Base-by-base conservation (phyloP, 2,888 invertebrate species). In the Steinernema scapterisci region DNA sequence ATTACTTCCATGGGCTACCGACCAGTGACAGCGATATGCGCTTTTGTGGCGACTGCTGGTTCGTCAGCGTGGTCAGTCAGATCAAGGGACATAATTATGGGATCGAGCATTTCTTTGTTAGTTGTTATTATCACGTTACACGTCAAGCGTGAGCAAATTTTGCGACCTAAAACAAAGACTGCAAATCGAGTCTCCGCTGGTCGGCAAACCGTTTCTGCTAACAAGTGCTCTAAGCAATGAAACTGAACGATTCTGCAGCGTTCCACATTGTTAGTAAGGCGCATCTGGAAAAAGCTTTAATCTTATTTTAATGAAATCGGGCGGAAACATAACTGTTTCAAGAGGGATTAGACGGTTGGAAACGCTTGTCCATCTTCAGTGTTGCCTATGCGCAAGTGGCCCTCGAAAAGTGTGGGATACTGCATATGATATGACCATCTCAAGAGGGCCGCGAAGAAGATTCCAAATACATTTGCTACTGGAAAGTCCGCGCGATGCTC, bases 381-480 rank as follows among this genome's bases (percentile, higher is more conserved):
- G 63, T 63, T 63, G 63, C 63, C 25, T 11, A 63, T 25, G 63
- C 27, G 6, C 7, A 63, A 63, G 63, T 25, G 31, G 25, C 63
- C 6, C 31, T 31, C 38, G 63, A 63, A 25, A 31, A 63, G 63
- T 63, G 63, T 63, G 63, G 31, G 63, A 63, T 6, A 38, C 63
- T 63, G 63, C 63, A 63, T 63, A 63, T 63, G 63, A 63, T 63
- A 63, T 63, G 63, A 25, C 11, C 63, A 63, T 2, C 63, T 63
- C 63, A 63, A 63, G 63, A 63, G 63, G 63, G 2, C 11, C 27
- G 21, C 63, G 25, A 38, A 63, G 63, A 63, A 63, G 63, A 27
- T 5, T 31, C 27, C 63, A 38, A 63, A 25, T 63, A 48, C 21
- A 25, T 23, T 25, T 23, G 31, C 63, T 31, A 5, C 63, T 63